Base-by-base conservation (phyloP, 2,888 invertebrate species). In the Heliothis peltigera region DNA sequence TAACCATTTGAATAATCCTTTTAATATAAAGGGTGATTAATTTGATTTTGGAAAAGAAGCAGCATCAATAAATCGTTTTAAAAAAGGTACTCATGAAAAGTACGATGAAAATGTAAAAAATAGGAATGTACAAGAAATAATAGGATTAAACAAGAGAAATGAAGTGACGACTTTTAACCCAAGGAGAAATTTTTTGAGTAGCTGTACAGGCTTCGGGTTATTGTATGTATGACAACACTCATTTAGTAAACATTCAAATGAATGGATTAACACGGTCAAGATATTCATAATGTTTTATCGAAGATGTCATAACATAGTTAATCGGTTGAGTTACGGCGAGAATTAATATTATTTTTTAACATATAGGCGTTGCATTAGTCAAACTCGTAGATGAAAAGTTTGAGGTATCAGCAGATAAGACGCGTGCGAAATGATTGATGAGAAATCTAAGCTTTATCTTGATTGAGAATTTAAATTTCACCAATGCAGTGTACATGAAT, bases 251-350 rank as follows among this genome's bases (percentile, higher is more conserved):
- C 46, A 76, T 73, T 76, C 57, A 74, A 80, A 80, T 80, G 66
- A 49, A 47, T 58, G 70, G 71, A 76, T 79, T 80, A 77, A 64
- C 8, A 61, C 43, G 25, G 59, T 77, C 63, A 75, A 72, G 65
- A 49, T 79, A 77, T 77, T 77, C 70, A 79, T 77, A 65, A 55
- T 75, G 65, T 79, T 81, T 77, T 79, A 73, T 81, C 67, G 70
- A 64, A 67, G 39, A 64, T 75, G 79, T 80, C 80, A 81, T 71
- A 81, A 81, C 74, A 81, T 64, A 25, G 65, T 69, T 79, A 74
- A 72, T 70, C 64, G 67, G 62, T 46, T 79, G 74, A 81, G 49
- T 72, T 64, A 78, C 75, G 60, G 59, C 52, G 54, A 49, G 58
- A 47, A 79, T 79, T 71, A 67, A 71, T 75, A 70, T 67, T 75